phyloP scores from a whole-genome alignment of 2,113 vertebrate genomes.

The Burhinus bistriatus region DNA sequence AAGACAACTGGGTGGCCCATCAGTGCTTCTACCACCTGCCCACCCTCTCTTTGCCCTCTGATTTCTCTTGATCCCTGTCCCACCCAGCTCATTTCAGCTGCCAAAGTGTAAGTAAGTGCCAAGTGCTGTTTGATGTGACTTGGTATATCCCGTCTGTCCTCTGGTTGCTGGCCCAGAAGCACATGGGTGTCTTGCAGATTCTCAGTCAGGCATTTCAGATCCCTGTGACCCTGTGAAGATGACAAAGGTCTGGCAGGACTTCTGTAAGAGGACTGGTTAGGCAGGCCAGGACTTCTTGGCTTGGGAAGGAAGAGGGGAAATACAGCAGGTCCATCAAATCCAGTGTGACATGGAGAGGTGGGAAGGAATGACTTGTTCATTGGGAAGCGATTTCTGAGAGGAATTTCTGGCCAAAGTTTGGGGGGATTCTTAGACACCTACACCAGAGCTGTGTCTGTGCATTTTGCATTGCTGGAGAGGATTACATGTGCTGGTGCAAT shows the following conservation, averaged over 20 bases:
- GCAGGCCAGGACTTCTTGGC: not conserved
- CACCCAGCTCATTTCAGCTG: not conserved
- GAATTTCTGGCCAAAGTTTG: not conserved
- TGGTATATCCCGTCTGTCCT: not conserved
- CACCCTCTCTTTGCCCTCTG: not conserved
- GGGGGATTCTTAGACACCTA: not conserved
- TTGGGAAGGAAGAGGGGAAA: not conserved
- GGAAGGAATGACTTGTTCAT: not conserved
- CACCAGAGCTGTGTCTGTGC: not conserved
- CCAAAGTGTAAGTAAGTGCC: not conserved
- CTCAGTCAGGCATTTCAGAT: not conserved
- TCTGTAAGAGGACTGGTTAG: not conserved
- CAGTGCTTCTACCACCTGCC: not conserved
- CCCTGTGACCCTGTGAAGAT: accelerated
- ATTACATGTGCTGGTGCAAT: accelerated
- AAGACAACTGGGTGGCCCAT: not conserved
- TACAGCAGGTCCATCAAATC: not conserved
- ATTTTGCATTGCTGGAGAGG: not conserved
- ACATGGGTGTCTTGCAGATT: not conserved
- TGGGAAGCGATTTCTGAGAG: not conserved
- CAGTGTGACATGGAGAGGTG: accelerated
- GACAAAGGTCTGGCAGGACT: not conserved
- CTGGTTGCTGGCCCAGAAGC: not conserved
- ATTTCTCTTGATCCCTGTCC: not conserved
- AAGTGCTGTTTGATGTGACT: not conserved